Evolutionary conservation across 92 coral and sea anemone species (phyloP).

Genomic region (Nematostella vectensis): DNA sequence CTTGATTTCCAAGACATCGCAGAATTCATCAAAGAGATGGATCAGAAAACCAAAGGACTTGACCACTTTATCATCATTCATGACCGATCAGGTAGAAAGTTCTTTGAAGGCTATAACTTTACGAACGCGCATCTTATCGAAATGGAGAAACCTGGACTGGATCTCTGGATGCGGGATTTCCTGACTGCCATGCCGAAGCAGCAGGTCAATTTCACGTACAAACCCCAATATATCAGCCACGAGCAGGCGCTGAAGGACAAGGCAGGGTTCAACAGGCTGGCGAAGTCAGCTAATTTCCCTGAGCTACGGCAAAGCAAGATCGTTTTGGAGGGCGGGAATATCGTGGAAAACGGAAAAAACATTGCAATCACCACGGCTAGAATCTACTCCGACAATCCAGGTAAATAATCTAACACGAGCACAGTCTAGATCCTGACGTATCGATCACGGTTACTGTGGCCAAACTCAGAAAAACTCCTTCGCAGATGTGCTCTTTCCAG

Average conservation of each 20-base stretch:
- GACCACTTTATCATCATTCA: slow-evolving; percentile 46
- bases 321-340: slow-evolving; percentile 41
- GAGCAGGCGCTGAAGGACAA: slow-evolving; percentile 27
- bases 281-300: slow-evolving; percentile 23
- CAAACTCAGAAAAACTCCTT: no score
- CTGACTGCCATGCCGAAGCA: slow-evolving; percentile 42
- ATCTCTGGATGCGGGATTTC: slow-evolving; percentile 56
- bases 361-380: no score
- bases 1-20: slow-evolving; percentile 25
- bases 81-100: slow-evolving; percentile 34
- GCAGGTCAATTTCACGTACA: slow-evolving; percentile 39
- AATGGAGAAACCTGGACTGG: slow-evolving; percentile 33
- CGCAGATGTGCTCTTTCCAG: no score
- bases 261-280: slow-evolving; percentile 25
- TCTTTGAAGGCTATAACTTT: slow-evolving; percentile 18
- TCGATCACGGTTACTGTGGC: no score
- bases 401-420: no score
- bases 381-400: no score
- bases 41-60: slow-evolving; percentile 27
- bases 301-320: slow-evolving; percentile 15
- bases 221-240: slow-evolving; percentile 32
- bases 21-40: slow-evolving; percentile 28
- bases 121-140: slow-evolving; percentile 35
- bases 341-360: slow-evolving; percentile 44
- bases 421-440: no score